These are phyloP conservation scores for Ceratosolen fusciceps DNA, from an alignment of 1,140 invertebrate species.

Conservation along the genomic window DNA sequence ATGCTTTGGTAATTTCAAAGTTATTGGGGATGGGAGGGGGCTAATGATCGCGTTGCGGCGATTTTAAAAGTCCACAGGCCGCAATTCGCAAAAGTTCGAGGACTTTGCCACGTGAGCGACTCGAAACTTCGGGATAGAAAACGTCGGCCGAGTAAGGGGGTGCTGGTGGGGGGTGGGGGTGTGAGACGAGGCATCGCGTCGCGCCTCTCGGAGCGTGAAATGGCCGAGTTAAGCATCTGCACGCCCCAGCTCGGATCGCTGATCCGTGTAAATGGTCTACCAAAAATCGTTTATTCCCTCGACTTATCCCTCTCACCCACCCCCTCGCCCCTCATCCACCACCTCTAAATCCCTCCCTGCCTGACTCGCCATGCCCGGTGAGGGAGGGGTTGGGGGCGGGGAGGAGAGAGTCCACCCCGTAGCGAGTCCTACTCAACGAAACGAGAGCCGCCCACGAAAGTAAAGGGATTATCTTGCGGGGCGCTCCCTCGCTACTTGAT, in stretches of 20 bases:
- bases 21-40: not conserved
- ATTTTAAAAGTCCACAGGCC: not conserved
- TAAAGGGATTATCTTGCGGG: slow-evolving; percentile 47
- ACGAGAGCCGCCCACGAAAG: slow-evolving; percentile 35
- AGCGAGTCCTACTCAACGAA: too few relatives aligned
- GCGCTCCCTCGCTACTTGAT: slow-evolving; percentile 19
- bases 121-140: not conserved
- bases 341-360: too few relatives aligned
- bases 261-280: slow-evolving; percentile 52
- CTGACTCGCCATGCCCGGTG: too few relatives aligned
- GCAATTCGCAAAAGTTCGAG: slow-evolving; percentile 1
- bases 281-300: slow-evolving; percentile 49
- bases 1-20: not conserved
- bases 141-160: too few relatives aligned
- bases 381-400: too few relatives aligned
- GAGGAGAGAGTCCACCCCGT: too few relatives aligned
- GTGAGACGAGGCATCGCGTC: slow-evolving; percentile 35
- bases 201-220: slow-evolving; percentile 52
- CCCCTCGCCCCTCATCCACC: too few relatives aligned
- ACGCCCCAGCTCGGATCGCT: slow-evolving; percentile 46
- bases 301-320: slow-evolving; percentile 34
- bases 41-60: not conserved
- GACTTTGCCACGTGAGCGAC: not conserved
- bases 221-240: slow-evolving; percentile 53
- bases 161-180: slow-evolving; percentile 36